Evolutionary conservation across 2,113 vertebrate genomes (phyloP).

Genomic region (Catharus minimus): DNA sequence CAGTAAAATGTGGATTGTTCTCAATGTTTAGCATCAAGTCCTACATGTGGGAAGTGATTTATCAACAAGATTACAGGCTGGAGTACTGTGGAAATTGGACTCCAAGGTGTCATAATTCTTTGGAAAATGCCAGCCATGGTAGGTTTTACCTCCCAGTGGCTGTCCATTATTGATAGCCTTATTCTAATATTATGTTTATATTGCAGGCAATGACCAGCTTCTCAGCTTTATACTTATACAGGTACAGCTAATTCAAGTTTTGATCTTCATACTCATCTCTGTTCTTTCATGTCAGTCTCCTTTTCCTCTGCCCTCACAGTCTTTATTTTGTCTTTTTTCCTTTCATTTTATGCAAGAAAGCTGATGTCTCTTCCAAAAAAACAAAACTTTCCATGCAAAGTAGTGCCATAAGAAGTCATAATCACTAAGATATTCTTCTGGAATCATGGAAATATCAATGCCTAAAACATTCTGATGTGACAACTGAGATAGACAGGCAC

Average conservation of each 20-base stretch:
- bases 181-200: conserved; percentile 41
- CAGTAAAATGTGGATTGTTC: conserved; percentile 31
- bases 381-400: not conserved
- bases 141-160: not conserved
- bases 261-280: not conserved
- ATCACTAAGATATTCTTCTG: not conserved
- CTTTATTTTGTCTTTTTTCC: not conserved
- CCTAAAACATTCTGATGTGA: not conserved
- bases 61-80: conserved; percentile 37
- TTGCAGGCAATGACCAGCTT: conserved; percentile 26
- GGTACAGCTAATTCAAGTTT: not conserved
- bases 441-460: not conserved
- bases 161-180: conserved; percentile 45
- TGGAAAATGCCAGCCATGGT: conserved; percentile 14
- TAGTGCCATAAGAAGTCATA: not conserved
- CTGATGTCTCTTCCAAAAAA: not conserved
- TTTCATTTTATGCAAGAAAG: not conserved
- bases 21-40: conserved; percentile 31
- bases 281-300: not conserved
- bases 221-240: not conserved
- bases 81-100: conserved; percentile 30
- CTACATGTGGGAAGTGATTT: conserved; percentile 37
- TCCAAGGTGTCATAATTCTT: conserved; percentile 40
- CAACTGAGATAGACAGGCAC: not conserved
- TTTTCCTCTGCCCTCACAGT: not conserved